These are phyloP conservation scores for Conus ventricosus DNA, from an alignment of 1,140 invertebrate genomes.

Conservation along the genomic window DNA sequence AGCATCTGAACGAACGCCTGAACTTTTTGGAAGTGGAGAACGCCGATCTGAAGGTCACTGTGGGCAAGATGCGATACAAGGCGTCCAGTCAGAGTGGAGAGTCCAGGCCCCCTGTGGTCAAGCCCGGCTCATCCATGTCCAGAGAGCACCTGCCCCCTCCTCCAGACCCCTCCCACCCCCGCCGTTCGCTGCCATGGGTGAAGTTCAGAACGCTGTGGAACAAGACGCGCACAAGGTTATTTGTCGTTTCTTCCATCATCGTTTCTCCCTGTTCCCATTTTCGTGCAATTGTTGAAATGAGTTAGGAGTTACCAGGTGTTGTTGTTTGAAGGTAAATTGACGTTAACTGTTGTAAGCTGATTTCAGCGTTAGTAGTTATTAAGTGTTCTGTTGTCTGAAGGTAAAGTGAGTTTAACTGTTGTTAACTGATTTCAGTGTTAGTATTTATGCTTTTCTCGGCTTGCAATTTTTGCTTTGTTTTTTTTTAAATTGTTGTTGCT, in stretches of 20 bases:
- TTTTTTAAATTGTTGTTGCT: too few species aligned
- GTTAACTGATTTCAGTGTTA: too few species aligned
- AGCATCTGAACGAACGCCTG: slow-evolving; percentile 2
- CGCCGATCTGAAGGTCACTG: not conserved
- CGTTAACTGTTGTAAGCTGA: not conserved
- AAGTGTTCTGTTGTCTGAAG: not conserved
- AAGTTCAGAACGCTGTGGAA: not conserved
- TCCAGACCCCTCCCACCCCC: slow-evolving; percentile 13
- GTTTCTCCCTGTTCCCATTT: not conserved
- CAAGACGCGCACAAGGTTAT: not conserved
- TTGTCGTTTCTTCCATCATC: not conserved
- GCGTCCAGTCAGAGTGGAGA: not conserved
- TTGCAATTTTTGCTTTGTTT: not conserved
- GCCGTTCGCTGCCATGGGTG: not conserved
- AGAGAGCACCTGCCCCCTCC: not conserved
- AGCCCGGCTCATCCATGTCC: not conserved
- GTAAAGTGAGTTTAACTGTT: not conserved
- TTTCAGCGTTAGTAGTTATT: not conserved
- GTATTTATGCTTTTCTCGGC: too few species aligned
- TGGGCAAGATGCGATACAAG: not conserved
- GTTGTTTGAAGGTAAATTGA: not conserved
- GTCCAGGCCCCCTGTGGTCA: not conserved
- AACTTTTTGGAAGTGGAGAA: slow-evolving; percentile 22
- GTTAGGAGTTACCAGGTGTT: not conserved
- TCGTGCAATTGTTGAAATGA: not conserved